Conservation (phyloP, 2,113 vertebrate species). For the Panthera leo region DNA sequence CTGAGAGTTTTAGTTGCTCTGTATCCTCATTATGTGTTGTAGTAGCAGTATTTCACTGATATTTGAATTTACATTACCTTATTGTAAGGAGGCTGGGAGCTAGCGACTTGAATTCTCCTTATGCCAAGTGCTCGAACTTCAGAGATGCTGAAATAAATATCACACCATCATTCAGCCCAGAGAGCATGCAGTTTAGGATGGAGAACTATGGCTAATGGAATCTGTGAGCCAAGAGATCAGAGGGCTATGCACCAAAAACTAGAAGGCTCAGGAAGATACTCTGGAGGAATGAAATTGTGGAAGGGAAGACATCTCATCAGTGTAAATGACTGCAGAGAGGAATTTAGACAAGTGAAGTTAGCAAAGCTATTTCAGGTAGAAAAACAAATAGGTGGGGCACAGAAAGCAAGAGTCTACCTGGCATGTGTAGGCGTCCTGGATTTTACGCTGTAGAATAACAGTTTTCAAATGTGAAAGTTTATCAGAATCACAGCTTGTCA, state of each 20-base stretch:
- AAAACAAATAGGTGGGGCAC: fast-evolving
- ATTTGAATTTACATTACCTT: not conserved
- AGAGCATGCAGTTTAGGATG: not conserved
- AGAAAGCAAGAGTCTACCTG: not conserved
- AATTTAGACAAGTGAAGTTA: not conserved
- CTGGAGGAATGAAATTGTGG: not conserved
- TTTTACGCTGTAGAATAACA: not conserved
- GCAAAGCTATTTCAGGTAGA: not conserved
- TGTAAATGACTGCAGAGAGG: not conserved
- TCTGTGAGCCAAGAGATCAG: not conserved
- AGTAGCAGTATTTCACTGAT: no score
- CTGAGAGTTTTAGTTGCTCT: not conserved
- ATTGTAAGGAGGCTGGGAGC: not conserved
- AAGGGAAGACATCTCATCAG: not conserved
- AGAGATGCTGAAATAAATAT: not conserved
- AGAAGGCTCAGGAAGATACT: not conserved
- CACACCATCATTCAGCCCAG: not conserved
- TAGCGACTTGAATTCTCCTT: not conserved
- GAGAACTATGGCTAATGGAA: not conserved
- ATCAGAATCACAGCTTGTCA: not conserved
- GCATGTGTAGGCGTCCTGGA: not conserved
- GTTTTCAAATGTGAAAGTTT: not conserved
- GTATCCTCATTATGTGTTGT: not conserved
- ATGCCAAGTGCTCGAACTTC: not conserved
- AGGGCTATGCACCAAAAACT: not conserved